Evolutionary conservation across 2,888 invertebrate species (phyloP).

Genomic region (Campoplex nolae): DNA sequence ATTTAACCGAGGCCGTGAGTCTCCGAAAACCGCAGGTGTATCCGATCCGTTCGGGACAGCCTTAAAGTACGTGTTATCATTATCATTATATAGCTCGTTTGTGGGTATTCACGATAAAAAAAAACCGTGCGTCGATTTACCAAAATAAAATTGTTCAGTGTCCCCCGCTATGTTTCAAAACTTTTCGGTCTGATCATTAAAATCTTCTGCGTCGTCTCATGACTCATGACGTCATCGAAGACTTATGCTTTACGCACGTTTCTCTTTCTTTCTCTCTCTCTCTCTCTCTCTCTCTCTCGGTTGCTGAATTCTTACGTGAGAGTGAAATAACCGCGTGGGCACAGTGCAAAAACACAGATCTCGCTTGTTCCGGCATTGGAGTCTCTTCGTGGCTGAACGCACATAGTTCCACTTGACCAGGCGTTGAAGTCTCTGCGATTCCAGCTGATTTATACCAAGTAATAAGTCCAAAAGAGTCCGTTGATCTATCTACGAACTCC

Average conservation of each 20-base stretch:
- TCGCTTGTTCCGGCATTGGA: conserved; percentile 60
- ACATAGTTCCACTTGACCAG: conserved; percentile 38
- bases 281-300: conserved; percentile 5
- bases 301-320: background rate
- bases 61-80: conserved; percentile 25
- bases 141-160: background rate
- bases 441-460: conserved; percentile 4
- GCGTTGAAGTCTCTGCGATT: conserved; percentile 49
- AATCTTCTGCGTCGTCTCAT: background rate
- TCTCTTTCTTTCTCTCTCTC: conserved; percentile 5
- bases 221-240: background rate
- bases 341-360: background rate
- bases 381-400: conserved; percentile 31
- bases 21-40: conserved; percentile 64
- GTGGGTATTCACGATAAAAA: background rate
- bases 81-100: conserved; percentile 22
- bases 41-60: conserved; percentile 20
- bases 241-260: background rate
- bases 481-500: conserved; percentile 2
- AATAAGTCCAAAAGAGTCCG: conserved; percentile 20
- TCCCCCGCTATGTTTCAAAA: background rate
- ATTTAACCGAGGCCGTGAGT: conserved; percentile 29
- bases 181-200: conserved; percentile 2
- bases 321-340: conserved; percentile 14
- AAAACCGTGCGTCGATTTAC: background rate